Evolutionary conservation across 2,888 invertebrate genomes (phyloP), one percentile per base, ranked within the genome.

Genomic region (Uropetala carovei): DNA sequence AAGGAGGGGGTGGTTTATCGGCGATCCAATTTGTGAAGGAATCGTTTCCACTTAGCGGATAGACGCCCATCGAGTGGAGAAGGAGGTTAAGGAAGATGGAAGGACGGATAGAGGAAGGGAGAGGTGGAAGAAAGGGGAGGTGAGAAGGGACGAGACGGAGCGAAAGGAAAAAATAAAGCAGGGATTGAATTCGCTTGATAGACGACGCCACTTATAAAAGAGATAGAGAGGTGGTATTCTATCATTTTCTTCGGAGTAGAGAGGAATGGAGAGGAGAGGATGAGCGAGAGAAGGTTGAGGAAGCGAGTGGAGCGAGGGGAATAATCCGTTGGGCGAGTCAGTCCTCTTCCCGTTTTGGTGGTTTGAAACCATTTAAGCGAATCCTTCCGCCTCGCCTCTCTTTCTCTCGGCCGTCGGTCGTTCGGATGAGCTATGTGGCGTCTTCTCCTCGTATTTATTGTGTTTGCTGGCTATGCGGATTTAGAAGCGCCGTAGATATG

Each of bases 11-110:
- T 60, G 86, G 86, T 86, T 86, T 86, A 86, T 86, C 60, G 86
- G 86, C 59, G 86, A 60, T 86, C 86, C 86, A 86, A 86, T 86
- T 86, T 86, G 86, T 30, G 86, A 59, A 22, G 30, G 86, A 86
- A 86, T 86, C 86, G 86, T 27, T 86, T 86, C 86, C 86, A 86
- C 86, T 86, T 86, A 60, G 60, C 30, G 60, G 86, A 86, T 30
- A 60, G 60, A 30, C 16, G 27, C 60, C 30, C 59, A 57, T 43
- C 43, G 43, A 43, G 43, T 43, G 43, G 43, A 43, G n/a, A n/a
- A n/a, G 43, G 43, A 43, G 43, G 43, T 43, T 57, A 18, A 30
- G 64, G 64, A 16, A 18, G n/a, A 4, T 4, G 5, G 83, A 16
- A n/a, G 14, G 86, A 60, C 14, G n/a, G 85, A 14, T 11, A 13